Evolutionary conservation across 2,113 vertebrate genomes (phyloP).

Genomic region (Dromaius novaehollandiae): DNA sequence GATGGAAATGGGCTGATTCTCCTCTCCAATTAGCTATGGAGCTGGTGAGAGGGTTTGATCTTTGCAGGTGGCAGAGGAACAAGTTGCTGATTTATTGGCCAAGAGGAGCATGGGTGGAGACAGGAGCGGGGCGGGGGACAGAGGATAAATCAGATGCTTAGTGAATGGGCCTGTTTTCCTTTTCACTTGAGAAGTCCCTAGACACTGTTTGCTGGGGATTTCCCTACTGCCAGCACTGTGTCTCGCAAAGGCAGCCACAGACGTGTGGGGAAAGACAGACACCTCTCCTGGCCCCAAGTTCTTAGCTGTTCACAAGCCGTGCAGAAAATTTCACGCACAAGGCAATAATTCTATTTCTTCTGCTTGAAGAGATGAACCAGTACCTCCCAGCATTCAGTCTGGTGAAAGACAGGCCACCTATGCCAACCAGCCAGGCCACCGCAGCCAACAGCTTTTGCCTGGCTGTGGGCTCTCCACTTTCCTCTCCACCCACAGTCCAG

Average conservation of each 20-base stretch:
- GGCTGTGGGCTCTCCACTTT: not conserved
- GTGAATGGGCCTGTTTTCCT: not conserved
- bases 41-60: not conserved
- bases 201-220: not conserved
- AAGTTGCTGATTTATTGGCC: conserved; percentile 39
- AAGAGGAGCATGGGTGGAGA: not conserved
- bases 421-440: not conserved
- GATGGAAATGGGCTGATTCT: not conserved
- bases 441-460: not conserved
- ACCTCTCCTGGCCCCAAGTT: not conserved
- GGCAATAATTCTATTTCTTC: not conserved
- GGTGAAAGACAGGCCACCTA: not conserved
- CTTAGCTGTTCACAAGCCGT: not conserved
- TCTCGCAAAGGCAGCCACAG: accelerated
- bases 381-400: accelerated
- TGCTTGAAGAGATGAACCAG: not conserved
- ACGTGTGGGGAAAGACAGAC: accelerated
- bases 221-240: not conserved
- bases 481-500: accelerated
- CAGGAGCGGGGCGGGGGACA: accelerated
- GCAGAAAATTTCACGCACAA: accelerated
- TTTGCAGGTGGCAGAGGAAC: conserved; percentile 46
- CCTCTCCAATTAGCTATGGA: not conserved
- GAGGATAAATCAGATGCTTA: not conserved
- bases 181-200: not conserved